Conservation (phyloP, 2,797 vertebrate species). For the Crocodylus rhombifer region DNA sequence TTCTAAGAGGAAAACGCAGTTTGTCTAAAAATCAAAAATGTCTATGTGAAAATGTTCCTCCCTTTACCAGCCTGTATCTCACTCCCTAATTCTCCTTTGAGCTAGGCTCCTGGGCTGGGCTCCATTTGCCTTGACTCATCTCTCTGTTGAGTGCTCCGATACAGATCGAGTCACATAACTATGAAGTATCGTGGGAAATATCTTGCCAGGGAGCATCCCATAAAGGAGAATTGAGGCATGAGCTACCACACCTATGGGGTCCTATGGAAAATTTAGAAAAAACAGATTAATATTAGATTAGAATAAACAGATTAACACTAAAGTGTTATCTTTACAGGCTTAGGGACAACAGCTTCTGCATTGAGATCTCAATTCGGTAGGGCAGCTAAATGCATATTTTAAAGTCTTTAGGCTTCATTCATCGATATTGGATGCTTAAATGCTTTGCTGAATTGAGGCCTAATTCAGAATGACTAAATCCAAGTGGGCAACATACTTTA, state of each 20-base stretch:
- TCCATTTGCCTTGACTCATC: neutral
- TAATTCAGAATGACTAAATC: neutral
- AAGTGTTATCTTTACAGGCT: neutral
- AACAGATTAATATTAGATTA: neutral
- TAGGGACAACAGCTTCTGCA: neutral
- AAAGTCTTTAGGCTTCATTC: neutral
- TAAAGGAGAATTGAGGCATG: neutral
- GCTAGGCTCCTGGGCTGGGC: neutral
- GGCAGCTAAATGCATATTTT: neutral
- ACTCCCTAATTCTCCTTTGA: neutral
- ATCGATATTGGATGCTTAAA: neutral
- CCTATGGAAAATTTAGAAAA: neutral
- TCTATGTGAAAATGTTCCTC: too few relatives aligned
- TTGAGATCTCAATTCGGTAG: neutral
- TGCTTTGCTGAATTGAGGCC: neutral
- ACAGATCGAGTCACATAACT: neutral
- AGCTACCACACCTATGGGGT: neutral
- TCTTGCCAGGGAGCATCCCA: neutral
- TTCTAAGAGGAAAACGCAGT: too few relatives aligned
- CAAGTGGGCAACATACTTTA: neutral
- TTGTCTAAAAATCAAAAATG: too few relatives aligned
- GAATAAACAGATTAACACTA: neutral
- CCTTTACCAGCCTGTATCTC: neutral
- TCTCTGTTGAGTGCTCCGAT: neutral
- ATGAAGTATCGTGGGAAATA: neutral